Conservation (phyloP, 1,140 invertebrate genomes). For the Polypedilum pembai region DNA sequence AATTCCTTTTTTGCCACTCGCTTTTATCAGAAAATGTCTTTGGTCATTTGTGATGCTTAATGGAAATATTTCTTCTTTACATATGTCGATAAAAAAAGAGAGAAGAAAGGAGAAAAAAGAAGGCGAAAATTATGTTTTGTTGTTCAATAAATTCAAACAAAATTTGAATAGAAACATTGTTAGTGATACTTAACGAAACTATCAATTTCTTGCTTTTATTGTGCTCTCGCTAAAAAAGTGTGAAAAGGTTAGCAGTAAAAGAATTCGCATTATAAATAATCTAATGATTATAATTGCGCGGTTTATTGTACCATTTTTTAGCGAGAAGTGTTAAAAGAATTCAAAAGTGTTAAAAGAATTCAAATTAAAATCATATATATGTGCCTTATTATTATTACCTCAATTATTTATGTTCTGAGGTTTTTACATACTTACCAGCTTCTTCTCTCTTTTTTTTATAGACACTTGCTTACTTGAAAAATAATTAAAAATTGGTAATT, state of each 20-base stretch:
- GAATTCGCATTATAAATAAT: constrained; percentile 19
- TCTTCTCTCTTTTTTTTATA: not conserved
- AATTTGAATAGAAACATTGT: constrained; percentile 12
- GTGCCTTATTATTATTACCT: constrained; percentile 11
- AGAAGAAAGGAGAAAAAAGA: not conserved
- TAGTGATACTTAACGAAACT: constrained; percentile 17
- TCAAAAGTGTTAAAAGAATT: constrained; percentile 5
- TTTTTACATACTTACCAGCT: not conserved
- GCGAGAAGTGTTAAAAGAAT: not conserved
- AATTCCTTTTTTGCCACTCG: not conserved
- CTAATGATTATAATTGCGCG: constrained; percentile 9
- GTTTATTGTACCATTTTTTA: constrained; percentile 16
- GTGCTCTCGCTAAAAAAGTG: too few relatives aligned
- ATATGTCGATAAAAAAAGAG: not conserved
- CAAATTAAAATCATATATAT: constrained; percentile 20
- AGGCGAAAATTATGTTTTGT: not conserved
- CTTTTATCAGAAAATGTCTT: constrained; percentile 3
- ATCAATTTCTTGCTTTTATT: not conserved
- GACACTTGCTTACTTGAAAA: constrained; percentile 7
- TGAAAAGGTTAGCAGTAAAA: not conserved
- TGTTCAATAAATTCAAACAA: not conserved
- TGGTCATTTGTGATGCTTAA: constrained; percentile 17
- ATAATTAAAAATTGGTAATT: constrained; percentile 15
- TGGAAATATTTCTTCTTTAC: not conserved
- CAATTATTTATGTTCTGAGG: constrained; percentile 18